Percentiles rank a stretch among this genome's conserved stretches.
Evolutionary conservation across 2,113 vertebrate genomes (phyloP).

Genomic region (Jacana jacana): DNA sequence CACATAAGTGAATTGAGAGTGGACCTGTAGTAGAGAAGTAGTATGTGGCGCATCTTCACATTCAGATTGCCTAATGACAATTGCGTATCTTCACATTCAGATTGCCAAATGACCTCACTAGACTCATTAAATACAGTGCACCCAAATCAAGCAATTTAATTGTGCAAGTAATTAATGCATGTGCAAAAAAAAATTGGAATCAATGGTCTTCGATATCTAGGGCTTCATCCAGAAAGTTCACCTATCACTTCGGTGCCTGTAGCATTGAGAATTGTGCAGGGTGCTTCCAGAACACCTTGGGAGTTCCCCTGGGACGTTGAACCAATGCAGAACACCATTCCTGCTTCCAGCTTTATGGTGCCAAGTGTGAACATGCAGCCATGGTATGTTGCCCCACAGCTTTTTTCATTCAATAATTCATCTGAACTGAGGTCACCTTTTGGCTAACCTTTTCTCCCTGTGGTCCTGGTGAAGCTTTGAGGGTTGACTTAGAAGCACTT

Average conservation of each 20-base stretch:
- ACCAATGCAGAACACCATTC: neutral
- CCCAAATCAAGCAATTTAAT: neutral
- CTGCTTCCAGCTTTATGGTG: neutral
- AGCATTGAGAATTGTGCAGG: neutral
- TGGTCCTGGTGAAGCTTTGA: neutral
- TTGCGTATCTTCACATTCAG: too few species aligned
- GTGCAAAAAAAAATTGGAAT: neutral
- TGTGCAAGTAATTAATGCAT: neutral
- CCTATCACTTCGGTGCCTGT: neutral
- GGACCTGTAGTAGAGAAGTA: neutral
- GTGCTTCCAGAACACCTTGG: neutral
- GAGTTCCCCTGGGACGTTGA: neutral
- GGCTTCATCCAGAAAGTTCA: neutral
- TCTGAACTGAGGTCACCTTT: too few species aligned
- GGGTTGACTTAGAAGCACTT: neutral
- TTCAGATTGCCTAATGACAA: neutral
- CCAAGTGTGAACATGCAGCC: neutral
- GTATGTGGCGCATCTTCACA: rapidly evolving
- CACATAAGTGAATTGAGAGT: rapidly evolving
- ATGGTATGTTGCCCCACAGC: rapidly evolving
- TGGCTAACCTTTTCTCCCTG: neutral
- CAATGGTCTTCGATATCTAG: neutral
- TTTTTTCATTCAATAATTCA: neutral
- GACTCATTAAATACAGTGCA: neutral
- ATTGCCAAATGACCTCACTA: neutral